phyloP scores from a whole-genome alignment of 2,888 invertebrate species.

The Mechanitis messenoides region DNA sequence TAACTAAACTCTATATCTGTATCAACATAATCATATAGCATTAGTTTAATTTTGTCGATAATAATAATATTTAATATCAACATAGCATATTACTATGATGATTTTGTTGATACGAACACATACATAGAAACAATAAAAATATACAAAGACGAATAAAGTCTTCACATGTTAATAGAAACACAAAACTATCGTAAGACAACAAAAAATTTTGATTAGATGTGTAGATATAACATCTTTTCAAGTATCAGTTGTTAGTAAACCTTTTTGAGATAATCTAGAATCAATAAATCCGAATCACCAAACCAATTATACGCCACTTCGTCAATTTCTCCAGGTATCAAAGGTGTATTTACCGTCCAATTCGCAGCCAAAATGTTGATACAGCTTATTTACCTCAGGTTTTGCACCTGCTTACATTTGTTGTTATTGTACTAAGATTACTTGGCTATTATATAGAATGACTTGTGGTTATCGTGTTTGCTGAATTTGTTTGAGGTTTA shows the following conservation, averaged over 20 bases:
- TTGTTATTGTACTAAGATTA: conserved; percentile 18
- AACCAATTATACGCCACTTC: neutral
- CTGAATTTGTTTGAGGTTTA: conserved; percentile 7
- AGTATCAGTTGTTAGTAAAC: neutral
- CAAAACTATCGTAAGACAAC: too few relatives aligned
- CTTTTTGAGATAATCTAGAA: neutral
- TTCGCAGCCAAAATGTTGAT: conserved; percentile 45
- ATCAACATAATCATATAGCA: too few relatives aligned
- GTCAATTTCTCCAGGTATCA: conserved; percentile 1
- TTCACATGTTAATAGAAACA: too few relatives aligned
- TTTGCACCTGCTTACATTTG: conserved; percentile 46
- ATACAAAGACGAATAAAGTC: too few relatives aligned
- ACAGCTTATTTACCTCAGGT: conserved; percentile 48
- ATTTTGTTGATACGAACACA: too few relatives aligned
- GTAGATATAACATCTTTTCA: neutral
- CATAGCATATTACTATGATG: too few relatives aligned
- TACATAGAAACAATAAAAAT: too few relatives aligned
- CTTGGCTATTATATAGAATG: conserved; percentile 15
- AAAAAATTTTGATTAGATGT: too few relatives aligned
- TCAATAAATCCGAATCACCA: neutral
- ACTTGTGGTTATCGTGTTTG: conserved; percentile 17
- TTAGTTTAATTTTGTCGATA: too few relatives aligned
- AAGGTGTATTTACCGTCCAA: conserved; percentile 33
- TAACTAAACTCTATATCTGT: too few relatives aligned
- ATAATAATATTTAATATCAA: too few relatives aligned